Evolutionary conservation across 1,140 invertebrate species (phyloP), one percentile per base, ranked within the genome.

Genomic region (Musca vetustissima): DNA sequence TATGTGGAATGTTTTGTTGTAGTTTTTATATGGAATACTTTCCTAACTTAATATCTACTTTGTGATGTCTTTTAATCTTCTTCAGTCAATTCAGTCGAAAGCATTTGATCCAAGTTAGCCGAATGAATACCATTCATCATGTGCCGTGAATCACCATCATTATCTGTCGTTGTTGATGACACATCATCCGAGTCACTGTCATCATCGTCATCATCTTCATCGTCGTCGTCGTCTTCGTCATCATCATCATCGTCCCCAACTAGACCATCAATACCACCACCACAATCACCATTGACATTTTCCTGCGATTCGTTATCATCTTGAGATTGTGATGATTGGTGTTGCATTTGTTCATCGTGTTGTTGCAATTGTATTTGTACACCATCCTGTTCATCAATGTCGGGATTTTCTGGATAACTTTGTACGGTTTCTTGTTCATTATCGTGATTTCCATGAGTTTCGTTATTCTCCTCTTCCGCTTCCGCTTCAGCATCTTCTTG

Each of bases 31-130:
- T 13, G 13, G 6, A 8, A 43, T 43, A 8, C 11, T 43, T 28
- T 28, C 8, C 28, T 43, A 43, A 43, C 4, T 43, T 43, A 43
- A 43, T 9, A 11, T 17, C 6, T 21, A 13, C 14, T 53, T 43
- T 43, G 36, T 43, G 36, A 43, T 43, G 36, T 43, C 36, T 43
- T 43, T 43, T 43, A 43, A 43, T 43, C 36, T 43, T 61, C 28
- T 43, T 61, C 57, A 19, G n/a, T 61, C 4, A 61, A 13, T 61
- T 61, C 57, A 43, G 28, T 61, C 2, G 57, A 36, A 19, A 43
- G 28, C 9, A 36, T 61, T 13, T 36, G 6, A 9, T 43, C 36
- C 13, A 43, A 43, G 13, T 43, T 43, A 8, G 36, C 36, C 36
- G 36, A 6, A 43, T 6, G 36, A 43, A 11, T 13, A 2, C 36